phyloP scores from a whole-genome alignment of 92 coral and sea anemone genomes.

The Zoanthus sansibaricus region DNA sequence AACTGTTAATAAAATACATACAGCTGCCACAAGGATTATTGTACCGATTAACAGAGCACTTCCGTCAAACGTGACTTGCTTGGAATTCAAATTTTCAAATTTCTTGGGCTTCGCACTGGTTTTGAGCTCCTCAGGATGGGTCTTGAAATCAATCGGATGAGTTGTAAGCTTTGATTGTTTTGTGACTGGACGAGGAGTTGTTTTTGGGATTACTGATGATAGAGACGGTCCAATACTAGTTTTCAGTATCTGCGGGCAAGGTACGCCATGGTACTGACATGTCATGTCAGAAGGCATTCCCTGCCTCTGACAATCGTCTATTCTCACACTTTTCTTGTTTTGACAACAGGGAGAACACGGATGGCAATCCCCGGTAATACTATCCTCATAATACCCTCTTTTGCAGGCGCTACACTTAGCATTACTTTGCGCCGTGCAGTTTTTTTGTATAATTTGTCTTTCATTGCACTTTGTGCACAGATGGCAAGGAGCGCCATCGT shows the following conservation, averaged over 20 bases:
- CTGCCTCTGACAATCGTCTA: background rate
- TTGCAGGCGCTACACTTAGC: slow-evolving; percentile 4
- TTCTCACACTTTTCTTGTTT: background rate
- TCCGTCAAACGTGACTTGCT: background rate
- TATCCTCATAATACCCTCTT: slow-evolving; percentile 5
- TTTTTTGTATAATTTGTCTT: background rate
- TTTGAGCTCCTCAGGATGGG: background rate
- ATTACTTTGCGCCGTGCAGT: background rate
- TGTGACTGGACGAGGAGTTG: background rate
- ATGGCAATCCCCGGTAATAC: slow-evolving; percentile 7
- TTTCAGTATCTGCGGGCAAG: background rate
- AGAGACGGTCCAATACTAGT: background rate
- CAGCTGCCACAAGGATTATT: background rate
- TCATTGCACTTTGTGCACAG: slow-evolving; percentile 24
- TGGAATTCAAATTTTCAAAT: background rate
- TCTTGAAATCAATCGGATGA: background rate
- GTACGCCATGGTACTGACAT: background rate
- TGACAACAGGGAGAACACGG: slow-evolving; percentile 14
- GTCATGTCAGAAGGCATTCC: slow-evolving; percentile 1
- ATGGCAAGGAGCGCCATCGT: slow-evolving; percentile 14
- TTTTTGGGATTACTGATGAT: background rate
- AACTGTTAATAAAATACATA: background rate
- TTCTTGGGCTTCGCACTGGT: background rate
- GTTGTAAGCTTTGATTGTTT: background rate
- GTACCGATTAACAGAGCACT: background rate